These are phyloP conservation scores for Apocheima hispidaria DNA, from an alignment of 2,888 invertebrate genomes.

Conservation along the genomic window DNA sequence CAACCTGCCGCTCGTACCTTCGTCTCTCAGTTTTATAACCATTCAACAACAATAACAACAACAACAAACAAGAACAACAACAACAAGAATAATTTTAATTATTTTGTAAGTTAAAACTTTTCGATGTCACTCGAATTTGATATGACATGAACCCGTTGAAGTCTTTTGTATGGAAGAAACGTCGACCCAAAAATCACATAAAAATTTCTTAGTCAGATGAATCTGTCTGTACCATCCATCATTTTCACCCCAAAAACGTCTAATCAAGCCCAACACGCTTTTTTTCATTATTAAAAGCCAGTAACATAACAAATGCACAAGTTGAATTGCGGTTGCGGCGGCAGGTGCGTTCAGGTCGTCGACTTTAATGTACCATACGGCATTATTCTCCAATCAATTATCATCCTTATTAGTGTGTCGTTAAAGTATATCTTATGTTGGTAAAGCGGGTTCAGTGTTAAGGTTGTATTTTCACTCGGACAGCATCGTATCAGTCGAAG, in stretches of 20 bases:
- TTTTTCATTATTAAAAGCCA: slow-evolving; percentile 36
- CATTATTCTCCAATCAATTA: slow-evolving; percentile 28
- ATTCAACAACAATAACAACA: no score
- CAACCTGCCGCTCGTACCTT: no score
- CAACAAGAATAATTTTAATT: no score
- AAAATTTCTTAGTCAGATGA: slow-evolving; percentile 5
- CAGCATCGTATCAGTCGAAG: slow-evolving; percentile 53
- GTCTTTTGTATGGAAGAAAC: slow-evolving; percentile 33
- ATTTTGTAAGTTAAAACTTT: no score
- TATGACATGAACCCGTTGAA: slow-evolving; percentile 35
- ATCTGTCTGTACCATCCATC: slow-evolving; percentile 16
- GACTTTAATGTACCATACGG: slow-evolving; percentile 62
- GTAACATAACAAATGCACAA: slow-evolving; percentile 58
- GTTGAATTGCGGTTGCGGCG: slow-evolving; percentile 65
- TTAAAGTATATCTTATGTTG: slow-evolving; percentile 37
- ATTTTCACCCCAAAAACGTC: slow-evolving; percentile 22
- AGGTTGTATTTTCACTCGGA: slow-evolving; percentile 51
- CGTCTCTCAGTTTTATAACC: no score
- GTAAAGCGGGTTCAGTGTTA: slow-evolving; percentile 45
- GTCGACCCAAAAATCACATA: no score
- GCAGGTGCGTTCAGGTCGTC: slow-evolving; percentile 74
- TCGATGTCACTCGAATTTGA: background rate
- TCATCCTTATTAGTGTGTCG: slow-evolving; percentile 9
- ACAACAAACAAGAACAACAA: no score
- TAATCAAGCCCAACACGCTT: slow-evolving; percentile 33